Conservation (phyloP, 2,888 invertebrate genomes). For the Lucinisca nassula region DNA sequence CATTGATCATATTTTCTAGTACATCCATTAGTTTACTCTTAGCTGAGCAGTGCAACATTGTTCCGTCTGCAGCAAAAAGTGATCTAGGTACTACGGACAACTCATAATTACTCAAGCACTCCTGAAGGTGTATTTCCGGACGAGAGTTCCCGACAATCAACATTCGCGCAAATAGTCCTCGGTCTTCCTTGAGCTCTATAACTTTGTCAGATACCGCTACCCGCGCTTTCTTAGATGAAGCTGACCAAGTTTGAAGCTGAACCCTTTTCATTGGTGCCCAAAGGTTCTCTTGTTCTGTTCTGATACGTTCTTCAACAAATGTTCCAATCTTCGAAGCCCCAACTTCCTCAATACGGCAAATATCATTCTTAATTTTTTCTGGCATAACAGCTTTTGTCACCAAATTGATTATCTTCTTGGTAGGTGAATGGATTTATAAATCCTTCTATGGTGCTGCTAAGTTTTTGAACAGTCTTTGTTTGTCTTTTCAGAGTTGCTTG, state of each 20-base stretch:
- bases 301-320: slow-evolving; percentile 17
- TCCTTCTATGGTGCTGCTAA: background rate
- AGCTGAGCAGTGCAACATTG: background rate
- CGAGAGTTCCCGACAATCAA: slow-evolving; percentile 25
- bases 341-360: background rate
- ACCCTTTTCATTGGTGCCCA: slow-evolving; percentile 19
- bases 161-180: slow-evolving; percentile 14
- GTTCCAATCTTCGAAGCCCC: background rate
- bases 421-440: slow-evolving; percentile 4
- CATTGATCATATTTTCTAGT: background rate
- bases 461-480: background rate
- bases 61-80: slow-evolving; percentile 16
- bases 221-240: background rate
- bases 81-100: slow-evolving; percentile 20
- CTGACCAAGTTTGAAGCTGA: slow-evolving; percentile 18
- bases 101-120: slow-evolving; percentile 18
- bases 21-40: slow-evolving; percentile 27
- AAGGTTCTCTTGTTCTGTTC: background rate
- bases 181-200: slow-evolving; percentile 22
- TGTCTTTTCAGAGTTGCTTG: background rate
- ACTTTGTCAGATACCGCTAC: background rate
- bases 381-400: slow-evolving; percentile 28
- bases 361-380: slow-evolving; percentile 6
- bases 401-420: slow-evolving; percentile 12
- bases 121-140: slow-evolving; percentile 31